Percentiles rank a stretch among this genome's conserved stretches.
These are phyloP conservation scores for Hyles lineata DNA, from an alignment of 2,888 invertebrate genomes.

Conservation along the genomic window DNA sequence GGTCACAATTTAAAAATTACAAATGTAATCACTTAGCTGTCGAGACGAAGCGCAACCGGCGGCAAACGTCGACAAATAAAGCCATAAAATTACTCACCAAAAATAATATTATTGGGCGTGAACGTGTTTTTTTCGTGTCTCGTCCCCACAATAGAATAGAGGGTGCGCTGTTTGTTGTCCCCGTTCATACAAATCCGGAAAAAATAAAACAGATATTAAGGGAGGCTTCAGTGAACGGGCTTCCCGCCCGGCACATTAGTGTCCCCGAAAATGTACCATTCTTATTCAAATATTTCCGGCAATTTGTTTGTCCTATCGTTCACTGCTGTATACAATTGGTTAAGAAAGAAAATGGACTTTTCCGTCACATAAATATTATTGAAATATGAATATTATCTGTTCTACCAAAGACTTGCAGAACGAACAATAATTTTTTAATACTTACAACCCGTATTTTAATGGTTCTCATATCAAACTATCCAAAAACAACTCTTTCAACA, in stretches of 20 bases:
- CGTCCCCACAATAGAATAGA: constrained; percentile 65
- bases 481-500: too few relatives aligned
- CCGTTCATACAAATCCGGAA: constrained; percentile 81
- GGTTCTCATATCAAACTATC: not conserved
- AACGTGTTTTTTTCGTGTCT: constrained; percentile 66
- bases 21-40: constrained; percentile 26
- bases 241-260: constrained; percentile 82
- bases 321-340: constrained; percentile 65
- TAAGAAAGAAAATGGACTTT: constrained; percentile 57
- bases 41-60: constrained; percentile 52
- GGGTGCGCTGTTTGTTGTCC: constrained; percentile 73
- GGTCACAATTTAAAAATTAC: not conserved
- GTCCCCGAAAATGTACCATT: constrained; percentile 77
- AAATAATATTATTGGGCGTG: constrained; percentile 74
- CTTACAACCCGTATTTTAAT: not conserved
- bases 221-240: constrained; percentile 65
- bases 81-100: constrained; percentile 73
- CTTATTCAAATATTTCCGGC: constrained; percentile 83
- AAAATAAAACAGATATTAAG: constrained; percentile 83
- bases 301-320: constrained; percentile 81
- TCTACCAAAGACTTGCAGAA: not conserved
- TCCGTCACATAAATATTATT: constrained; percentile 39
- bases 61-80: constrained; percentile 66
- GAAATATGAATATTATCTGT: constrained; percentile 7
- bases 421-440: not conserved